phyloP scores from a whole-genome alignment of 1,140 invertebrate species.

The Pseudomyrmex pallidus region DNA sequence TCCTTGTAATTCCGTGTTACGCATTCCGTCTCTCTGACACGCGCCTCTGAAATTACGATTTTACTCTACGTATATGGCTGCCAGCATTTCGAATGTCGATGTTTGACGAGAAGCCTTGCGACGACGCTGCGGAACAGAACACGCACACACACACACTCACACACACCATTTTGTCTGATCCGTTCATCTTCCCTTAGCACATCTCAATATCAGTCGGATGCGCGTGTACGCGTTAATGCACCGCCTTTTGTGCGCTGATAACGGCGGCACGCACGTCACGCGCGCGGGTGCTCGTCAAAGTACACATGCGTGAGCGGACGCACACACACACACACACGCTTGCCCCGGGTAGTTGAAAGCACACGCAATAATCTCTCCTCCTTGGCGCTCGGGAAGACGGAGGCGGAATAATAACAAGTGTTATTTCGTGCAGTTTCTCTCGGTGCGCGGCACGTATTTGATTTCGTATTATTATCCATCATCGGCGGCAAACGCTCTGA shows the following conservation, averaged over 20 bases:
- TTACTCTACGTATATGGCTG: not conserved
- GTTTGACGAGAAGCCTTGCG: slow-evolving; percentile 15
- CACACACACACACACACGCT: slow-evolving; percentile 34
- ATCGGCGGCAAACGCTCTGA: not conserved
- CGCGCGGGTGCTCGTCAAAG: slow-evolving; percentile 43
- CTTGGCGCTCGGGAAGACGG: slow-evolving; percentile 50
- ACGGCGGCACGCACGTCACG: slow-evolving; percentile 52
- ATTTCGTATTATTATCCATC: slow-evolving; percentile 36
- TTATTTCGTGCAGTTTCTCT: slow-evolving; percentile 66
- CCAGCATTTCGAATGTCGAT: not conserved
- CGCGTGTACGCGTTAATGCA: slow-evolving; percentile 71
- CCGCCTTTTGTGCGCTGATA: slow-evolving; percentile 59
- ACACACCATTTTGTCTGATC: slow-evolving; percentile 7
- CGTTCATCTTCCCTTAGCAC: slow-evolving; percentile 71
- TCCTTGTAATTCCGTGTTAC: not conserved
- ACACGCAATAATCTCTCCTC: slow-evolving; percentile 42
- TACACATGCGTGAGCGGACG: slow-evolving; percentile 55
- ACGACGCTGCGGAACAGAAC: not conserved
- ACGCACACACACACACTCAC: too few relatives aligned
- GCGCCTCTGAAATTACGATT: slow-evolving; percentile 4
- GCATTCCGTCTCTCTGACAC: not conserved
- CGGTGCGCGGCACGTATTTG: slow-evolving; percentile 37
- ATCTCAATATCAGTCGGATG: slow-evolving; percentile 75
- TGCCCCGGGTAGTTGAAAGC: slow-evolving; percentile 37
- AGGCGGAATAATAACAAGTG: slow-evolving; percentile 58